Evolutionary conservation across 2,888 invertebrate species (phyloP), one percentile per base, ranked within the genome.

Genomic region (Ephialtes manifestator): DNA sequence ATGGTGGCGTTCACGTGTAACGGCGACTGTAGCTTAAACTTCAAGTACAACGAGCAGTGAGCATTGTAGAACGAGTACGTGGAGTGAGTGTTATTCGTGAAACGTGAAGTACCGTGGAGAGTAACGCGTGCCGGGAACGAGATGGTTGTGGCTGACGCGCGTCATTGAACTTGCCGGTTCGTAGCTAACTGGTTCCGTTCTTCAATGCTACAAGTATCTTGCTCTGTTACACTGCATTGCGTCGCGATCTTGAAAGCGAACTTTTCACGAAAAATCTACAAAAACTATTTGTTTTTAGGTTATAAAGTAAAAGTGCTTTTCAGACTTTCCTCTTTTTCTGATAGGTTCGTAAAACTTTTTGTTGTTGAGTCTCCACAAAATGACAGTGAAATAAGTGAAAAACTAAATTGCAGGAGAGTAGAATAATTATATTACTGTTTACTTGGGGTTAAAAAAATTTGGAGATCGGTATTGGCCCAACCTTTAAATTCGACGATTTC

Each of bases 111-210:
- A 77, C 63, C 63, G 60, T 39, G 72, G 18, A 77, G 77, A 70
- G 74, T 39, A 75, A 65, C 75, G 84, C 70, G 71, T 76, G 78
- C 65, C 81, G 55, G 20, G 39, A 55, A 65, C 58, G 48, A 71
- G 81, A 84, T 78, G 18, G 65, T 48, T 67, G 71, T 65, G 51
- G 63, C 84, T 63, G 75, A 79, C 55, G 68, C 79, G 85, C 86
- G 86, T 86, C 87, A 86, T 85, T 87, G 88, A 88, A 88, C 81
- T 81, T 85, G 78, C 71, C 83, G 58, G 74, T 71, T 81, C 71
- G 75, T 68, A 79, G 76, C 65, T 55, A 81, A 76, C 78, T 76
- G 53, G 81, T 85, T 78, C 75, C 79, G 70, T 75, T 81, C 81
- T 75, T 78, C 70, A 63, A 63, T 28, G 53, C 35, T 39, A 43